A percentile compares a stretch with the other conserved stretches of the same genome.
phyloP scores from a whole-genome alignment of 2,888 invertebrate genomes.

The Stomorhina lunata region DNA sequence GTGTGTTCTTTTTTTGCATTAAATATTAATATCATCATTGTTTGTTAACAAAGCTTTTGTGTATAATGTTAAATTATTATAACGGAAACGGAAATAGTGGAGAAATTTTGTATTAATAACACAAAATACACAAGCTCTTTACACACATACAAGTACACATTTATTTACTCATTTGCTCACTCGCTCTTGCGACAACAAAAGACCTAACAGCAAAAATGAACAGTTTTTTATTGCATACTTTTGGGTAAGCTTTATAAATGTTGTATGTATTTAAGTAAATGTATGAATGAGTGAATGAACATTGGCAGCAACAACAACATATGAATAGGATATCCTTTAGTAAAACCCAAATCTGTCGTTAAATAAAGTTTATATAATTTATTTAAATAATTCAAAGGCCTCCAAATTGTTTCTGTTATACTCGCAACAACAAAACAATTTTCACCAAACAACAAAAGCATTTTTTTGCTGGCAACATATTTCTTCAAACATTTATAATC shows the following conservation, averaged over 20 bases:
- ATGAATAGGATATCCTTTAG: slow-evolving; percentile 29
- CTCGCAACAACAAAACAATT: too few species aligned
- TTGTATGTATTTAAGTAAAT: neutral
- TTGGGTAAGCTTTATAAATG: slow-evolving; percentile 9
- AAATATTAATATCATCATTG: slow-evolving; percentile 8
- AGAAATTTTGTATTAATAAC: slow-evolving; percentile 45
- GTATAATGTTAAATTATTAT: too few species aligned
- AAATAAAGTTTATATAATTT: slow-evolving; percentile 31
- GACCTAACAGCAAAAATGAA: neutral
- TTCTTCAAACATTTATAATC: too few species aligned
- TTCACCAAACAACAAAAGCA: too few species aligned
- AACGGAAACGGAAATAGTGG: slow-evolving; percentile 45
- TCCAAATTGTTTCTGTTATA: too few species aligned
- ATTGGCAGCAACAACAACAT: neutral
- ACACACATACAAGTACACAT: neutral
- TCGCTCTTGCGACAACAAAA: too few species aligned
- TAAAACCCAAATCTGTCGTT: slow-evolving; percentile 13
- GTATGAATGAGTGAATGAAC: neutral
- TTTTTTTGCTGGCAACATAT: too few species aligned
- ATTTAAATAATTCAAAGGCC: slow-evolving; percentile 17
- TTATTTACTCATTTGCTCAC: neutral
- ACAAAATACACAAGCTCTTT: neutral
- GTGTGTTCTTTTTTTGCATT: neutral
- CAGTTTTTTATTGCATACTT: slow-evolving; percentile 32
- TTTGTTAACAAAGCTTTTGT: slow-evolving; percentile 13